Conservation (phyloP, 2,797 vertebrate species). For the Dromococcyx pavoninus region DNA sequence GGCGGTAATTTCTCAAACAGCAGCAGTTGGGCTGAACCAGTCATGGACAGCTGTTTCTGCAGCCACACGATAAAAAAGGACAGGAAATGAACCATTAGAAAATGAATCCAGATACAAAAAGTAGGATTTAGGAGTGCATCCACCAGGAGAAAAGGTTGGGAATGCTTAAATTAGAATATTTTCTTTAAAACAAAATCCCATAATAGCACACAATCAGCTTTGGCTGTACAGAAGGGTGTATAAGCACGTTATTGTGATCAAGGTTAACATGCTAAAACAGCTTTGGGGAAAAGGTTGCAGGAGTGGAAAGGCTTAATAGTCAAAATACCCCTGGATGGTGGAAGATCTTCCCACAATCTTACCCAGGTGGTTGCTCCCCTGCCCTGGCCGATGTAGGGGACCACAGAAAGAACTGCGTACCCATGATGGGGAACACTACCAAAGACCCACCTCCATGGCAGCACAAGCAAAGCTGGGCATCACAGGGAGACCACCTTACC, state of each 20-base stretch:
- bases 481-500: not conserved
- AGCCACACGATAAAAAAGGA: not conserved
- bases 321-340: not conserved
- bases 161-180: not conserved
- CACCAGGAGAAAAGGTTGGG: not conserved
- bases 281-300: not conserved
- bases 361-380: not conserved
- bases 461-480: not conserved
- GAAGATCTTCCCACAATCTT: not conserved
- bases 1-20: not conserved
- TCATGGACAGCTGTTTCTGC: not conserved
- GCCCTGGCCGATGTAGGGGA: rapidly evolving
- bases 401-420: not conserved
- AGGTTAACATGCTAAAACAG: not conserved
- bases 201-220: not conserved
- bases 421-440: not conserved
- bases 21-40: not conserved
- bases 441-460: not conserved
- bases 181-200: rapidly evolving
- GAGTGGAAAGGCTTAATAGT: not conserved
- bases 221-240: rapidly evolving
- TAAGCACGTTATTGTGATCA: not conserved
- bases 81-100: not conserved
- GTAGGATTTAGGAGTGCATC: not conserved
- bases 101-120: not conserved